These are phyloP conservation scores for Trissoscelio sp. DNA, from an alignment of 2,888 invertebrate genomes.

Conservation along the genomic window DNA sequence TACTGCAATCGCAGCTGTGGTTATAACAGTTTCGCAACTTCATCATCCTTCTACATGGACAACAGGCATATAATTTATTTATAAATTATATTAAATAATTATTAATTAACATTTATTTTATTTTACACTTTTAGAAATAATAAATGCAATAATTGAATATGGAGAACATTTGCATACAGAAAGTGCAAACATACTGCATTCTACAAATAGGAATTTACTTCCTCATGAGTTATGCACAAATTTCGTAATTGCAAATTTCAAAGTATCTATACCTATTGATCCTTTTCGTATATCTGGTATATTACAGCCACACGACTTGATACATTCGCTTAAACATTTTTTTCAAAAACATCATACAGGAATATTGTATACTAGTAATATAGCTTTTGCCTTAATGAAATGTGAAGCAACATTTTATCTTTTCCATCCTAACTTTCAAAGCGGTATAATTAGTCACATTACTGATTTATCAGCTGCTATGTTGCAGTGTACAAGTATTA, in stretches of 20 bases:
- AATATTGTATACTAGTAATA: conserved; percentile 84
- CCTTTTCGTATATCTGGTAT: conserved; percentile 76
- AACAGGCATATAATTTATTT: conserved; percentile 71
- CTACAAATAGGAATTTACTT: conserved; percentile 75
- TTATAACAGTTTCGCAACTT: conserved; percentile 85
- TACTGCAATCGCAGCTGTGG: conserved; percentile 85
- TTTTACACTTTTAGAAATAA: conserved; percentile 75
- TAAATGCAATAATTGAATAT: conserved; percentile 87
- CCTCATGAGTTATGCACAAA: conserved; percentile 76
- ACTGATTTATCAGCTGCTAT: conserved; percentile 76
- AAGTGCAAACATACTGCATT: conserved; percentile 70
- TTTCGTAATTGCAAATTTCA: conserved; percentile 79
- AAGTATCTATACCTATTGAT: conserved; percentile 74
- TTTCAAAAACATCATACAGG: conserved; percentile 86
- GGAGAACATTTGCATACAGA: conserved; percentile 86
- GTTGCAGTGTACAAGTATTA: conserved; percentile 75
- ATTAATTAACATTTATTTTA: neutral
- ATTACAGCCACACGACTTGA: conserved; percentile 74
- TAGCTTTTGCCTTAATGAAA: conserved; percentile 85
- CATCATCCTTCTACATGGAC: conserved; percentile 86
- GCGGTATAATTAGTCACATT: conserved; percentile 71
- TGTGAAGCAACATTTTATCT: conserved; percentile 85
- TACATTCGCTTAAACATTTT: conserved; percentile 84
- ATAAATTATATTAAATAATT: neutral
- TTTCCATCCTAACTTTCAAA: conserved; percentile 84